A percentile compares a stretch with the other conserved stretches of the same genome.
These are phyloP conservation scores for Lycaena phlaeas DNA, from an alignment of 2,888 invertebrate species.

Conservation along the genomic window DNA sequence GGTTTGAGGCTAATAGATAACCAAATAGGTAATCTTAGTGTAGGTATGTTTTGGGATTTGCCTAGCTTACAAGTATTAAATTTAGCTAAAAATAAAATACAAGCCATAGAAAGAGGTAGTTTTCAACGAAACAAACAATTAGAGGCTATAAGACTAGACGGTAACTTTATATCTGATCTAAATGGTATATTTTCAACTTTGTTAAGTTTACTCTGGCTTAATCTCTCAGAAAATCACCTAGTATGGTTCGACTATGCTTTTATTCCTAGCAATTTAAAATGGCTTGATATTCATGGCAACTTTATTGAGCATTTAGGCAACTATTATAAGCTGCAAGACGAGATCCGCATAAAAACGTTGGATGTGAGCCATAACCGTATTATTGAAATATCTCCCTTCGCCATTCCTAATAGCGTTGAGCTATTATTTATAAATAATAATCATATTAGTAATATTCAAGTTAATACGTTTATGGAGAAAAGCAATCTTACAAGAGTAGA, in stretches of 20 bases:
- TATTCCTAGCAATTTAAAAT: conserved; percentile 88
- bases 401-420: conserved; percentile 91
- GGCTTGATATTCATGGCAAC: conserved; percentile 92
- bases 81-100: conserved; percentile 90
- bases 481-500: conserved; percentile 88
- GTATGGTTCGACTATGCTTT: conserved; percentile 95
- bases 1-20: conserved; percentile 92
- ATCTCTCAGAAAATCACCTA: conserved; percentile 91
- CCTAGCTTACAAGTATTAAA: conserved; percentile 89
- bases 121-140: conserved; percentile 87
- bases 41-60: conserved; percentile 89
- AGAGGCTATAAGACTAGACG: conserved; percentile 89
- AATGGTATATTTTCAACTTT: conserved; percentile 91
- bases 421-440: conserved; percentile 91
- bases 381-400: conserved; percentile 82
- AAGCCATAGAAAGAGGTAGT: conserved; percentile 85
- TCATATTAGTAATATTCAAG: conserved; percentile 84
- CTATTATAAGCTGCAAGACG: conserved; percentile 87
- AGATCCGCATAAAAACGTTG: conserved; percentile 85
- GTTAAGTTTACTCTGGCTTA: conserved; percentile 86
- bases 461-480: conserved; percentile 90
- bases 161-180: conserved; percentile 89
- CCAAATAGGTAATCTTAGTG: conserved; percentile 86
- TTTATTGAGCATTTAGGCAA: conserved; percentile 90
- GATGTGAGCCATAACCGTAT: conserved; percentile 93